phyloP scores from a whole-genome alignment of 1,140 invertebrate species.

The Listronotus oregonensis region DNA sequence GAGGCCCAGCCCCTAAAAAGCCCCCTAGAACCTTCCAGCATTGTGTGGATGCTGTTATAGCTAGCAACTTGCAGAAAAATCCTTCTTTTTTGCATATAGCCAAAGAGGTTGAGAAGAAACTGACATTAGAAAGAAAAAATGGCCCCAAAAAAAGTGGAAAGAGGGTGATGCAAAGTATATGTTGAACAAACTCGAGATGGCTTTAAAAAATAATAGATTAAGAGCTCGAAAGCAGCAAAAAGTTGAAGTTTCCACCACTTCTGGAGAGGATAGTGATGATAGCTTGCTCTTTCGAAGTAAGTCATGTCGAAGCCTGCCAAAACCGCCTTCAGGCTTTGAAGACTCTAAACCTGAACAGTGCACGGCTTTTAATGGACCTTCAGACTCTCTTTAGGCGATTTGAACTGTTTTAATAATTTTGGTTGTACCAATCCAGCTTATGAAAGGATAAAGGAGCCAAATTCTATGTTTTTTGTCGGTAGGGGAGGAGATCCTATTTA shows the following conservation, averaged over 20 bases:
- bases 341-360: not conserved
- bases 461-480: conserved; percentile 51
- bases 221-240: conserved; percentile 38
- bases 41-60: conserved; percentile 40
- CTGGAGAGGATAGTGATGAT: conserved; percentile 49
- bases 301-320: conserved; percentile 36
- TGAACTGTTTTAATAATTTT: conserved; percentile 62
- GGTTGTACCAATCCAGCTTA: conserved; percentile 59
- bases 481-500: conserved; percentile 56
- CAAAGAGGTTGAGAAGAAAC: conserved; percentile 4
- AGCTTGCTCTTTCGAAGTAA: conserved; percentile 44
- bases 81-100: conserved; percentile 34
- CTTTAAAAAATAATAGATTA: conserved; percentile 60
- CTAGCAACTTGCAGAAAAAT: conserved; percentile 34
- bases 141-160: conserved; percentile 4
- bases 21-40: conserved; percentile 70
- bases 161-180: conserved; percentile 61
- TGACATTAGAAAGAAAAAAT: conserved; percentile 21
- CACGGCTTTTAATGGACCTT: not conserved
- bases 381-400: conserved; percentile 37
- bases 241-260: conserved; percentile 42
- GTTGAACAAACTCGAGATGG: conserved; percentile 65
- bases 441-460: conserved; percentile 48
- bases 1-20: conserved; percentile 71
- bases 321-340: conserved; percentile 5